phyloP scores from a whole-genome alignment of 2,888 invertebrate genomes.

The Pherbina coryleti region DNA sequence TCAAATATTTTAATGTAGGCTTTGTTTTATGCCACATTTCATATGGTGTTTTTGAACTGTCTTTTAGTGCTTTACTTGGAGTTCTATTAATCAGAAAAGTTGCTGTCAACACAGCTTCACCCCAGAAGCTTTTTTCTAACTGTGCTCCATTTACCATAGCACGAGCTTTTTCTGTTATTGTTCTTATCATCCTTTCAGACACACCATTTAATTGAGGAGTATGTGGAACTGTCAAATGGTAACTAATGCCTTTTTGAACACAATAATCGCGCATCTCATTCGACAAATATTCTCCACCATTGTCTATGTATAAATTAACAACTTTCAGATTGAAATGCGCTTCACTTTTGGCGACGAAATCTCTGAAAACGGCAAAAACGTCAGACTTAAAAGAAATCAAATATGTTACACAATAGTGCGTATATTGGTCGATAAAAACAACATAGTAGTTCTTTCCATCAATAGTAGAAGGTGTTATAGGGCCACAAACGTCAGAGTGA shows the following conservation, averaged over 20 bases:
- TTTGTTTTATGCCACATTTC: constrained; percentile 52
- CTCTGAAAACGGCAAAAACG: too few species aligned
- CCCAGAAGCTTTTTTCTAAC: too few species aligned
- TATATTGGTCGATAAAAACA: too few species aligned
- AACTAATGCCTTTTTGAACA: constrained; percentile 55
- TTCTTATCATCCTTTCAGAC: constrained; percentile 58
- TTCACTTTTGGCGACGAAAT: too few species aligned
- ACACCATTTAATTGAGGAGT: constrained; percentile 36
- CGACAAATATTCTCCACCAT: constrained; percentile 59
- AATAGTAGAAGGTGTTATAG: too few species aligned
- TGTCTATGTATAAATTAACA: constrained; percentile 57
- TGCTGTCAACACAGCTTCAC: too few species aligned
- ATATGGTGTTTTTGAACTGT: constrained; percentile 59
- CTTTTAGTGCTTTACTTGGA: constrained; percentile 59
- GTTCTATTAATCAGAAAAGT: too few species aligned
- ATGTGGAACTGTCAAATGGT: constrained; percentile 63
- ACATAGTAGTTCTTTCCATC: too few species aligned
- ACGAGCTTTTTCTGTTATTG: constrained; percentile 63
- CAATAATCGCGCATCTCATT: constrained; percentile 57
- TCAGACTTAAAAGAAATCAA: too few species aligned
- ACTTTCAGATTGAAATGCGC: constrained; percentile 53
- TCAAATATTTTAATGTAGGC: too few species aligned
- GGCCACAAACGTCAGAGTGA: too few species aligned
- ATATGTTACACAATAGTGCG: too few species aligned
- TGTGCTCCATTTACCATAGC: constrained; percentile 54